A percentile compares a stretch with the other conserved stretches of the same genome.
Conservation (phyloP, 2,113 vertebrate species). For the Thunnus thynnus region DNA sequence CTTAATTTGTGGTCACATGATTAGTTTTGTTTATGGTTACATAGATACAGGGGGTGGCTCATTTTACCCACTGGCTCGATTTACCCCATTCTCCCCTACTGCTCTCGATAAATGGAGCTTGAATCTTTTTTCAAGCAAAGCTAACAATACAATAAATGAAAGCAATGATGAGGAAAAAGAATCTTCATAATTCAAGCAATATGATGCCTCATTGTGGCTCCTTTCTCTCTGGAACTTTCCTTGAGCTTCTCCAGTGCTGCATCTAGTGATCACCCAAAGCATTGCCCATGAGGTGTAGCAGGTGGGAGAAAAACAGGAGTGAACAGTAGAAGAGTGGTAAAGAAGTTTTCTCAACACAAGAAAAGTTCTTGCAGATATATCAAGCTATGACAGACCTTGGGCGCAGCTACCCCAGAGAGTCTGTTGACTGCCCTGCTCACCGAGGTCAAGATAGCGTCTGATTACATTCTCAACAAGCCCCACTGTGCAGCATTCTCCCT, state of each 20-base stretch:
- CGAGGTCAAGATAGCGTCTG: slow-evolving; percentile 46
- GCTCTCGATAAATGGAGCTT: neutral
- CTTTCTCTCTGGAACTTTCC: slow-evolving; percentile 1
- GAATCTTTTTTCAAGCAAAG: slow-evolving; percentile 10
- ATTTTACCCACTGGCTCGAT: too few species aligned
- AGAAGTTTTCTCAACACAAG: slow-evolving; percentile 11
- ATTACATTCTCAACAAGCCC: slow-evolving; percentile 39
- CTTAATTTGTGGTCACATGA: too few species aligned
- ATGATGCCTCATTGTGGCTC: neutral
- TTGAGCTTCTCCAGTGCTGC: slow-evolving; percentile 27
- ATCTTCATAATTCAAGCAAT: slow-evolving; percentile 20
- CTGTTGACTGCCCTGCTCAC: slow-evolving; percentile 31
- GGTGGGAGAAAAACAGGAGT: slow-evolving; percentile 2
- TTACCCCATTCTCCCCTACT: too few species aligned
- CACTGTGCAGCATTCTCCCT: slow-evolving; percentile 28
- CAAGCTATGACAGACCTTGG: slow-evolving; percentile 21
- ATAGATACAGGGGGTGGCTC: too few species aligned
- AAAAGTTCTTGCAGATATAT: slow-evolving; percentile 11
- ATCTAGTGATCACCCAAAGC: slow-evolving; percentile 20
- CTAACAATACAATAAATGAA: slow-evolving; percentile 16
- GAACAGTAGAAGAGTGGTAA: slow-evolving; percentile 16
- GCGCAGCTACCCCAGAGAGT: slow-evolving; percentile 21
- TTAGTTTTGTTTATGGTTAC: too few species aligned
- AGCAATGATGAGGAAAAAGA: neutral
- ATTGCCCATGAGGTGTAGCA: slow-evolving; percentile 32